phyloP scores from a whole-genome alignment of 2,113 vertebrate species.

The Balaeniceps rex region DNA sequence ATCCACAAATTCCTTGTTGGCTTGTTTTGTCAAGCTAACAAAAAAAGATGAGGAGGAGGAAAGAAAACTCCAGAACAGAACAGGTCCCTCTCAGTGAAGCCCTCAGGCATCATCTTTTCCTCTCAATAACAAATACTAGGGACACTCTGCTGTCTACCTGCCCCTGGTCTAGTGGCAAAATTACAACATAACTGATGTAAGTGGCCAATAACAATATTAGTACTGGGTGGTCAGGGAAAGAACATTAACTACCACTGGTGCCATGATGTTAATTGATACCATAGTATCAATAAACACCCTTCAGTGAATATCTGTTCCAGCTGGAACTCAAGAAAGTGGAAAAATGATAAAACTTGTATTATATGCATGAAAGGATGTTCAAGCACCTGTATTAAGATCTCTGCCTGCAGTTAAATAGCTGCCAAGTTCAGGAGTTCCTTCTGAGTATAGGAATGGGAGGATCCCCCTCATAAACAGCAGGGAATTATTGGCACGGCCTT shows the following conservation, averaged over 20 bases:
- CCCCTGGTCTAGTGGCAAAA: not conserved
- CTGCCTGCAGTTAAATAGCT: not conserved
- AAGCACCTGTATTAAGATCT: not conserved
- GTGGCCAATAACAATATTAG: not conserved
- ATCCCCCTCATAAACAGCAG: conserved; percentile 10
- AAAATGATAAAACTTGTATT: not conserved
- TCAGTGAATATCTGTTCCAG: not conserved
- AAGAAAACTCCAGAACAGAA: not conserved
- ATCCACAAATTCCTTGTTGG: not conserved
- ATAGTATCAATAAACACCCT: not conserved
- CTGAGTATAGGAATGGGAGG: not conserved
- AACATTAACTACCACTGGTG: not conserved
- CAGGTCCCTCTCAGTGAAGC: not conserved
- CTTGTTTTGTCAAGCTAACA: not conserved
- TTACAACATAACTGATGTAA: not conserved
- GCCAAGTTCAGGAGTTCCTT: not conserved
- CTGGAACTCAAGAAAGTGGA: not conserved
- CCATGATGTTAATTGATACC: not conserved
- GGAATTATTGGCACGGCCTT: conserved; percentile 2
- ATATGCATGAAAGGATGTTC: not conserved
- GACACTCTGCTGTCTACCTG: not conserved
- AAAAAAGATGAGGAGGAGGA: not conserved
- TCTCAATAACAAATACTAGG: not conserved
- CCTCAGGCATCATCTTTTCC: not conserved
- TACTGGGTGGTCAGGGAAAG: not conserved